phyloP scores from a whole-genome alignment of 2,113 vertebrate species.

The Camelus bactrianus region DNA sequence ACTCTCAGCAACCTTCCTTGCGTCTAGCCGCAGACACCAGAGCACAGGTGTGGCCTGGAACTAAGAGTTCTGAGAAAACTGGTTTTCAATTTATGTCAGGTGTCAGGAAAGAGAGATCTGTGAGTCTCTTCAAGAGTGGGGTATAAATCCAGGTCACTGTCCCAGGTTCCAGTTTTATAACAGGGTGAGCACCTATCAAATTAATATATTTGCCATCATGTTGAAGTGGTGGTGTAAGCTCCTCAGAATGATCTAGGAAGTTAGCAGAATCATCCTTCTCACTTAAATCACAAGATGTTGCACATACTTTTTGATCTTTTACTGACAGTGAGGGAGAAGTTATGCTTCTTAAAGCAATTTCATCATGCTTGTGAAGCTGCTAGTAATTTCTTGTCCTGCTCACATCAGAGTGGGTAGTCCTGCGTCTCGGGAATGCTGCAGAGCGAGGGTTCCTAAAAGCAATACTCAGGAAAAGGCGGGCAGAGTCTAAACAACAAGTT shows the following conservation, averaged over 20 bases:
- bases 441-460: slow-evolving; percentile 47
- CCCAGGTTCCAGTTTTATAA: neutral
- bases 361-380: neutral
- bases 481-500: slow-evolving; percentile 22
- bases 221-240: neutral
- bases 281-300: neutral
- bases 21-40: slow-evolving; percentile 54
- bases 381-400: slow-evolving; percentile 50
- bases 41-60: neutral
- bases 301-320: neutral
- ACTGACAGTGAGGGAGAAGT: neutral
- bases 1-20: slow-evolving; percentile 59
- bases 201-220: neutral
- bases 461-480: neutral
- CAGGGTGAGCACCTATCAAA: neutral
- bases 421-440: slow-evolving; percentile 51
- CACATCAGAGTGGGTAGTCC: neutral
- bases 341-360: neutral
- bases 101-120: neutral
- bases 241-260: neutral
- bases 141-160: neutral
- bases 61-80: neutral
- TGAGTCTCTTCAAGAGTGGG: neutral
- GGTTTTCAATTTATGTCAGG: too few species aligned
- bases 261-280: neutral